Evolutionary conservation across 2,888 invertebrate genomes (phyloP).

Genomic region (Gnatocerus cornutus): DNA sequence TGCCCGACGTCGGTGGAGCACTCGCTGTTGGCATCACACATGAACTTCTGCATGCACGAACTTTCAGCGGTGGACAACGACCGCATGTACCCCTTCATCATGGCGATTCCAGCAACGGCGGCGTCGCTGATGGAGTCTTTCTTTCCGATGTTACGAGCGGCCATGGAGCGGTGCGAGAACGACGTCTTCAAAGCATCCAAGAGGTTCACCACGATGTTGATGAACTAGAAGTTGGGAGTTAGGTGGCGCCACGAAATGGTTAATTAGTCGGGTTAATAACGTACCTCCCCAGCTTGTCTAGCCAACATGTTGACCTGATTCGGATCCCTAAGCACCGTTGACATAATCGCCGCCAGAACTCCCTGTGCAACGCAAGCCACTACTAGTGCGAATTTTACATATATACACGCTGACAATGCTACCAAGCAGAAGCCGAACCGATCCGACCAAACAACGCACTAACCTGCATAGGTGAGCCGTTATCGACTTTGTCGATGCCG

Average conservation of each 20-base stretch:
- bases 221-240: conserved; percentile 78
- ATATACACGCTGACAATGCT: conserved; percentile 35
- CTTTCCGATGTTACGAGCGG: conserved; percentile 88
- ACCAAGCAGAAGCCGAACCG: conserved; percentile 42
- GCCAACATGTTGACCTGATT: conserved; percentile 95
- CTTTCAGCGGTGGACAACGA: conserved; percentile 86
- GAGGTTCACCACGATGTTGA: conserved; percentile 92
- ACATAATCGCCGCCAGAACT: conserved; percentile 93
- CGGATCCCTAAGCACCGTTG: conserved; percentile 92
- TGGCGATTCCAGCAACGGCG: conserved; percentile 88
- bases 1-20: conserved; percentile 87
- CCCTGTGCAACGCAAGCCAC: conserved; percentile 80
- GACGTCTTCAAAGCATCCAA: conserved; percentile 94
- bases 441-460: conserved; percentile 48
- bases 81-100: conserved; percentile 91
- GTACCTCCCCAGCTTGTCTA: conserved; percentile 96
- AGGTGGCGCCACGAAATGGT: background rate
- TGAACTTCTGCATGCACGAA: conserved; percentile 88
- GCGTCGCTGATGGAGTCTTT: conserved; percentile 94
- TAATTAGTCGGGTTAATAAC: conserved; percentile 65
- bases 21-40: conserved; percentile 92
- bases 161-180: conserved; percentile 91
- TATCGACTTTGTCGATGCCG: conserved; percentile 93
- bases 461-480: conserved; percentile 93
- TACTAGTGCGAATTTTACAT: conserved; percentile 64